These are phyloP conservation scores for Gymnoscopelus microlampas DNA, from an alignment of 2,797 vertebrate species.

Conservation along the genomic window DNA sequence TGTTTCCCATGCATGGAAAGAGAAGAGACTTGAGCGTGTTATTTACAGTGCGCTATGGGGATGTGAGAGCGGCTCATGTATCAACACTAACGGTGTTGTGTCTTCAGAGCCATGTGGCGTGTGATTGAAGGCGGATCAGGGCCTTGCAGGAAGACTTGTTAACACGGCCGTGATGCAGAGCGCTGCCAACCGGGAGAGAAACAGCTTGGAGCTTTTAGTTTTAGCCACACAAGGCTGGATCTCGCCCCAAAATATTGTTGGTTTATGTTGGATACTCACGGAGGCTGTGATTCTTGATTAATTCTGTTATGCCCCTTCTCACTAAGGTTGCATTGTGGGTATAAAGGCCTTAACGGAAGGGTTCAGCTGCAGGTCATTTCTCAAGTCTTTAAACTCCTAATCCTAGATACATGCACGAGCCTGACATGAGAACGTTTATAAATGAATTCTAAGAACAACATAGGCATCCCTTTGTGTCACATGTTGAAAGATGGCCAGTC, in stretches of 20 bases:
- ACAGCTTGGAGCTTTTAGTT: constrained; percentile 12
- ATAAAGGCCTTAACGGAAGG: constrained; percentile 3
- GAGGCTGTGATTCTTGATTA: constrained; percentile 48
- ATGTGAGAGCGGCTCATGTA: constrained; percentile 57
- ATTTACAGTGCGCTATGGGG: constrained; percentile 58
- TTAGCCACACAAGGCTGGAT: constrained; percentile 34
- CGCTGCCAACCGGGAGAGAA: background rate
- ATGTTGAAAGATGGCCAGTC: constrained; percentile 1
- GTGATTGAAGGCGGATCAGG: constrained; percentile 42
- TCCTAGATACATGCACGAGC: constrained; percentile 23
- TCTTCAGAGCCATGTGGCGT: constrained; percentile 45
- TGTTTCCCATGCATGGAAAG: constrained; percentile 53
- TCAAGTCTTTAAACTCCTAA: constrained; percentile 20
- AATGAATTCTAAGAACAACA: constrained; percentile 11
- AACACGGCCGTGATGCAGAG: constrained; percentile 27
- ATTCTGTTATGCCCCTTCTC: constrained; percentile 24
- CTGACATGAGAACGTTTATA: constrained; percentile 5
- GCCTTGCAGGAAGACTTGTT: constrained; percentile 46
- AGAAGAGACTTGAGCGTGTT: constrained; percentile 35
- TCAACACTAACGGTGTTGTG: constrained; percentile 61
- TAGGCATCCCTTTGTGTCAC: constrained; percentile 22
- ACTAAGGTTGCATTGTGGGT: background rate
- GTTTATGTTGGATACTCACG: constrained; percentile 49
- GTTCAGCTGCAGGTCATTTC: constrained; percentile 44
- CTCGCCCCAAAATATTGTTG: constrained; percentile 49